These are phyloP conservation scores for Pristiophorus japonicus DNA, from an alignment of 2,113 vertebrate genomes.

Conservation along the genomic window DNA sequence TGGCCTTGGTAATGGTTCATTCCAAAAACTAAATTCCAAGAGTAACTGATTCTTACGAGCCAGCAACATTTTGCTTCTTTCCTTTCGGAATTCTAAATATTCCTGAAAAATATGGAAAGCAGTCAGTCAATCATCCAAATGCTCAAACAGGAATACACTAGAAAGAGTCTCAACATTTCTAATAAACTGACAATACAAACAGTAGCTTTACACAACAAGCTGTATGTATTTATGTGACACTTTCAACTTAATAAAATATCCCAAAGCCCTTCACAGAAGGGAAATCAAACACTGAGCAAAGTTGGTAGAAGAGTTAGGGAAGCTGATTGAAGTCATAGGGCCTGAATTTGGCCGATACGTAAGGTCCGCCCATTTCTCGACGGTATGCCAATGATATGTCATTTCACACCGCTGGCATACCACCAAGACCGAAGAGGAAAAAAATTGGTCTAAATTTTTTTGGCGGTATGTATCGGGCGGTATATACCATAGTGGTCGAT, in stretches of 20 bases:
- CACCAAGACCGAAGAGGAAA: no score
- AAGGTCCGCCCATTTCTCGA: no score
- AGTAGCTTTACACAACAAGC: not conserved
- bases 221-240: not conserved
- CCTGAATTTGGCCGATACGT: no score
- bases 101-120: slow-evolving; percentile 53
- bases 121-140: not conserved
- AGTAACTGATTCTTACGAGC: slow-evolving; percentile 87
- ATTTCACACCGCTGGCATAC: no score
- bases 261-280: not conserved
- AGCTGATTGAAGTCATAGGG: not conserved
- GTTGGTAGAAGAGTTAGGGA: no score
- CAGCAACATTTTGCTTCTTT: slow-evolving; percentile 82
- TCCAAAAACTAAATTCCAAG: slow-evolving; percentile 96
- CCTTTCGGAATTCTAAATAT: slow-evolving; percentile 76
- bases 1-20: slow-evolving; percentile 72
- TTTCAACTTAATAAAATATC: not conserved
- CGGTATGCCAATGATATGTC: no score
- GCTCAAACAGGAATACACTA: not conserved
- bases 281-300: not conserved
- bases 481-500: no score
- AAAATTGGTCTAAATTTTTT: no score
- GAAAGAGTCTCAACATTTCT: not conserved
- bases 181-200: not conserved
- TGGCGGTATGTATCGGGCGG: no score